Conservation (phyloP, 2,888 invertebrate genomes). For the Petrolisthes cinctipes region DNA sequence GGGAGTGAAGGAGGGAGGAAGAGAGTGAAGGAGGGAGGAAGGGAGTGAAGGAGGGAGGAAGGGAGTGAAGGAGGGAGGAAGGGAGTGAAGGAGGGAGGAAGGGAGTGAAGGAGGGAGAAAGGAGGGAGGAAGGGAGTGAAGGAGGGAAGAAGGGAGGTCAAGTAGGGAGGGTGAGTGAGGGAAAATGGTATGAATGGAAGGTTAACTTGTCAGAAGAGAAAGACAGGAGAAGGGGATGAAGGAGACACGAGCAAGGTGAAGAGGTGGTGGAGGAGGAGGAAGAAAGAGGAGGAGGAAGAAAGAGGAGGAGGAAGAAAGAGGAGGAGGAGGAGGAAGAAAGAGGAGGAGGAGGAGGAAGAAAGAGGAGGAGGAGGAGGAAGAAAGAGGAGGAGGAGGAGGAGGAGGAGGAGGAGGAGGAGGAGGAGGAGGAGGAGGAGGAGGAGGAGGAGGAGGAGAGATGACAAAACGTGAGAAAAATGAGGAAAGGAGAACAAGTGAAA, state of each 20-base stretch:
- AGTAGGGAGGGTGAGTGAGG: background rate
- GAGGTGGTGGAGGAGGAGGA: background rate
- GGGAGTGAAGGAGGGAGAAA: background rate
- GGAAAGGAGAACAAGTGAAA: background rate
- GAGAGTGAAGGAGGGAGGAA: background rate
- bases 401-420: background rate
- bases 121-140: background rate
- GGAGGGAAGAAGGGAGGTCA: background rate
- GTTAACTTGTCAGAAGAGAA: background rate
- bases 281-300: background rate
- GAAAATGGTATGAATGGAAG: background rate
- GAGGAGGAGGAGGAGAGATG: background rate
- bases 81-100: background rate
- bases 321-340: background rate
- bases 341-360: background rate
- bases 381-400: background rate
- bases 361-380: background rate
- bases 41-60: background rate
- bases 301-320: background rate
- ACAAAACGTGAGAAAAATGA: background rate
- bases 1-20: background rate
- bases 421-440: background rate
- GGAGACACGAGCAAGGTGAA: background rate
- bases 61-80: background rate
- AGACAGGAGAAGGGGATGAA: background rate